Base-by-base conservation (phyloP, 2,113 vertebrate genomes). In the Paralichthys olivaceus region DNA sequence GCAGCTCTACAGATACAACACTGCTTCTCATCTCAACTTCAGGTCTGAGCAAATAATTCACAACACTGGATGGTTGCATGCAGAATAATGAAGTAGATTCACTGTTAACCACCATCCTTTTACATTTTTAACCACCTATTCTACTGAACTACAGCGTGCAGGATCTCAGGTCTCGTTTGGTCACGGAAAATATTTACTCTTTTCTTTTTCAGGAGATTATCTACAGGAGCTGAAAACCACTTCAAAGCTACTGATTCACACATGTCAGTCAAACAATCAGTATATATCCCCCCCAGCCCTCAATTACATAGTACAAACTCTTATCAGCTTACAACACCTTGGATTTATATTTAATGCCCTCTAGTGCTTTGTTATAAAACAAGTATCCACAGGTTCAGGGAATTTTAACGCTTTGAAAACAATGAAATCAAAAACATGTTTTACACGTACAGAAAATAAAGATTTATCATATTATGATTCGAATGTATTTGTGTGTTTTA, bases 281-380 rank as follows among this genome's bases (percentile, higher is more conserved):
- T 71, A 57, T 23, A 53, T 82, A 74, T 62, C 71, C 73, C 77
- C 25, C 43, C n/a, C n/a, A 67, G 62, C 34, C 32, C 32, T 72
- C 68, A 22, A 61, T 1, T 40, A 34, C 57, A 59, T 4, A 2
- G 32, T 26, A 22, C 22, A 58, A 51, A 68, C 43, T 54, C 59
- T 76, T 85, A 69, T 73, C 79, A 58, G 64, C 66, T 47, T 26
- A 72, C 23, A 77, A 70, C 74, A 66, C 62, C 73, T 84, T 72
- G 70, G 40, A 32, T 62, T 63, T 28, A 20, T 43, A 15, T 37
- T 23, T 13, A 12, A 5, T n/a, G 17, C 5, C 43, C 28, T 69
- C 23, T 26, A 47, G 7, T 45, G 45, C 55, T 62, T 14, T 51
- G 29, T 23, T n/a, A 28, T 62, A 6, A 58, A 68, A 51, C 6